Evolutionary conservation across 2,113 vertebrate genomes (phyloP), one percentile per base, ranked within the genome.

Genomic region (Scomber colias): DNA sequence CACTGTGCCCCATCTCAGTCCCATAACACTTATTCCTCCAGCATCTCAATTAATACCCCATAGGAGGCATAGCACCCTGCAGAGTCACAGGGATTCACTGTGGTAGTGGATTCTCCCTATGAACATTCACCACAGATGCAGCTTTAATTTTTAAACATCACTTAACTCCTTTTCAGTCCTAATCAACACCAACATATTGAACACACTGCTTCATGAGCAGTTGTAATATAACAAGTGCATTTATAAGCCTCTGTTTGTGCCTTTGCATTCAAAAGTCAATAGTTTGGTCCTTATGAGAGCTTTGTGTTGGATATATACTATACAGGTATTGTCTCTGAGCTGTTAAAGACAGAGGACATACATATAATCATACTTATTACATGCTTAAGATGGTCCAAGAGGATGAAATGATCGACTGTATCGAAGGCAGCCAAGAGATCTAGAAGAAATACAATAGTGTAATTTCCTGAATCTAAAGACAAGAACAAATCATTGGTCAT

Each of bases 31-130:
- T 86, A 76, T 82, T 90, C 60, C 72, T 84, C 85, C 83, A 85
- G 75, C 84, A 84, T 90, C 87, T 89, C 84, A 94, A 94, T 94
- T 93, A 93, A 90, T 87, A 81, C 75, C 71, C 84, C 50, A 71
- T 78, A 86, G 89, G 92, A 84, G 91, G 83, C 73, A 69, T 44
- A 40, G 64, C 67, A 31, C 87, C 89, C 87, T 71, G 73, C 79
- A 56, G 81, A 72, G 81, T 40, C 78, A 54, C 67, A 35, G 64
- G 82, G 55, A 46, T 57, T 44, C 68, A 56, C 59, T 73, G 72
- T 64, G 72, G 19, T 81, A 72, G 51, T 50, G 45, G 54, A 57
- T 56, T 75, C 67, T 77, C 49, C 65, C 30, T 50, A 54, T 72
- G 68, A 84, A 75, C 17, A 55, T 67, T 74, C 70, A 66, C 59